Base-by-base conservation (phyloP, 2,888 invertebrate genomes). In the Cantharis nigra region DNA sequence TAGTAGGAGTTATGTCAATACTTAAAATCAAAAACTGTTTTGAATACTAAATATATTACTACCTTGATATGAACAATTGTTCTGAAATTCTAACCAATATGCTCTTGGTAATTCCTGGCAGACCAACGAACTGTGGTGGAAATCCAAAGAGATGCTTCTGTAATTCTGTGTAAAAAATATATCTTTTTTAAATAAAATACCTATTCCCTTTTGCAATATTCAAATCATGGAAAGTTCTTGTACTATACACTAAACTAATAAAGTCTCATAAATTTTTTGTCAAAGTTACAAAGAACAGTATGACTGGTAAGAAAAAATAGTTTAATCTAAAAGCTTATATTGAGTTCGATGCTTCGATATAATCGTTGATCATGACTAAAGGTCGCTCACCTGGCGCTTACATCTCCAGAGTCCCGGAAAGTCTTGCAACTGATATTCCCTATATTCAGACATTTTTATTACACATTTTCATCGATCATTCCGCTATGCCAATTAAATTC, bases 321-420 rank as follows among this genome's bases (percentile, higher is more conserved):
- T 49, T 49, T 49, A 49, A 49, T 49, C 49, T 49, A 49, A 49
- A 49, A n/a, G 49, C n/a, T 49, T 49, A 49, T 49, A 49, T 49
- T n/a, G 49, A 49, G 49, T 49, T 49, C 49, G 49, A 49, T 49
- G 49, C 49, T 49, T 49, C 49, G n/a, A 23, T 67, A 67, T 67
- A 18, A 67, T 67, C 20, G 26, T 67, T 33, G 49, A 49, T 49
- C 20, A 70, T 13, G 30, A 70, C 62, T 49, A 71, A 64, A 49
- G 72, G 72, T 72, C 71, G 78, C 72, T 78, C 75, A 78, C 78
- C 78, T 78, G 78, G 72, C 78, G 78, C 78, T 69, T 74, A 71
- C 71, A 78, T 78, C 75, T 78, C 78, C 75, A 72, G 64, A 78
- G 72, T 72, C 69, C 75, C 74, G 78, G 78, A 78, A 74, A 73